Conservation (phyloP, 2,888 invertebrate species). For the Cyclophora albipunctata region DNA sequence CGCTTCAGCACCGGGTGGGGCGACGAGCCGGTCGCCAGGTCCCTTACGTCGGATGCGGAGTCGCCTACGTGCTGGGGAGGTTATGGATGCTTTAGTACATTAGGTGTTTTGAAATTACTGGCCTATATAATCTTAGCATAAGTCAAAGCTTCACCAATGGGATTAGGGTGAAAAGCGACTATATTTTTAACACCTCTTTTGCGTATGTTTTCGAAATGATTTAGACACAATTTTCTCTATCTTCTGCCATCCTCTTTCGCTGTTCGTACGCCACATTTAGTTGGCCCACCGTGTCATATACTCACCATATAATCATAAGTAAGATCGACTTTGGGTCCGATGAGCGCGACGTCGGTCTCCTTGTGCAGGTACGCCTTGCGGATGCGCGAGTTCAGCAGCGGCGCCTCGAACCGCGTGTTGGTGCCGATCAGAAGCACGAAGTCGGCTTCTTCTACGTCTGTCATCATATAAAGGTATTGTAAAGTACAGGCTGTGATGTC, state of each 20-base stretch:
- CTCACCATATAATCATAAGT: constrained; percentile 90
- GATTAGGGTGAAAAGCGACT: too few relatives aligned
- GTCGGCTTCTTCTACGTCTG: constrained; percentile 94
- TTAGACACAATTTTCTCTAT: too few relatives aligned
- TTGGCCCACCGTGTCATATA: background rate
- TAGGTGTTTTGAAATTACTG: too few relatives aligned
- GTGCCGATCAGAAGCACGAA: constrained; percentile 94
- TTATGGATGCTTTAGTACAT: too few relatives aligned
- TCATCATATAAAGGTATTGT: background rate
- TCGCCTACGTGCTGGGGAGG: constrained; percentile 85
- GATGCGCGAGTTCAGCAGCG: constrained; percentile 94
- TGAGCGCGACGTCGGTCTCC: constrained; percentile 88
- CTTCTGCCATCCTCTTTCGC: too few relatives aligned
- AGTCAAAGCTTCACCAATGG: too few relatives aligned
- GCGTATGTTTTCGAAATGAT: too few relatives aligned
- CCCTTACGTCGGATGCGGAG: constrained; percentile 81
- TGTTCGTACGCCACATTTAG: too few relatives aligned
- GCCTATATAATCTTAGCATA: too few relatives aligned
- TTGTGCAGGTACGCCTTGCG: constrained; percentile 97
- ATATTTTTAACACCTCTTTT: too few relatives aligned
- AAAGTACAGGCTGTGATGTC: background rate
- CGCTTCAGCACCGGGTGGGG: constrained; percentile 66
- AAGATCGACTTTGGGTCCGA: constrained; percentile 94
- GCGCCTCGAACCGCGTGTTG: constrained; percentile 98
- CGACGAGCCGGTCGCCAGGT: constrained; percentile 83